Evolutionary conservation across 2,888 invertebrate genomes (phyloP).

Genomic region (Anaspis maculata): DNA sequence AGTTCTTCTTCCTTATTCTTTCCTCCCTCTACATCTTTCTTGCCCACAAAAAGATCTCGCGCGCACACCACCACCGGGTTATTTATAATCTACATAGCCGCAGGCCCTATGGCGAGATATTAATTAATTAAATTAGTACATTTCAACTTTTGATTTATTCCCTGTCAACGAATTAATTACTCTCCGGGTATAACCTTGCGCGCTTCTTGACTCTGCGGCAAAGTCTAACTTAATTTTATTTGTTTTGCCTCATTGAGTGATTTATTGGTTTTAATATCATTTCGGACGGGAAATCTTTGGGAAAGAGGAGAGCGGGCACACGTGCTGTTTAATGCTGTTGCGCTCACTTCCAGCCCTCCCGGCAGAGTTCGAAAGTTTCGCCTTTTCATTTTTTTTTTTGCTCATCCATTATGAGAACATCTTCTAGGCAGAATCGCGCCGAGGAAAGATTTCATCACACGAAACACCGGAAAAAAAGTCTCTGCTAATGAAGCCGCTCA

Average conservation of each 20-base stretch:
- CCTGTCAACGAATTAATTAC: constrained; percentile 26
- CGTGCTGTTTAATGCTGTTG: constrained; percentile 8
- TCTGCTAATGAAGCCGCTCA: too few relatives aligned
- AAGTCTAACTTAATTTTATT: constrained; percentile 21
- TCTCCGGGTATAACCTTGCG: constrained; percentile 17
- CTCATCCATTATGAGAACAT: too few relatives aligned
- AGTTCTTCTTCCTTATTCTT: too few relatives aligned
- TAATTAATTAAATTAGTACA: constrained; percentile 25
- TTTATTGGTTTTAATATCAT: constrained; percentile 16
- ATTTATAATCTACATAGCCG: background rate
- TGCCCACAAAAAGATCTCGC: too few relatives aligned
- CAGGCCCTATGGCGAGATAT: background rate
- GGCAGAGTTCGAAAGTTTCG: too few relatives aligned
- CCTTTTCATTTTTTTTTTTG: too few relatives aligned
- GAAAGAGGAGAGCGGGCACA: constrained; percentile 10
- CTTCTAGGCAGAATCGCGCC: too few relatives aligned
- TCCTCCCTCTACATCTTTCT: too few relatives aligned
- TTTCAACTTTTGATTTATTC: constrained; percentile 28
- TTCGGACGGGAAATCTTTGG: constrained; percentile 4
- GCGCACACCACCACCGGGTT: too few relatives aligned
- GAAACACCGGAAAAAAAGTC: too few relatives aligned
- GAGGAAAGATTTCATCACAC: too few relatives aligned
- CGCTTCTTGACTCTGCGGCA: constrained; percentile 19
- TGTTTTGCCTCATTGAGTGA: constrained; percentile 18
- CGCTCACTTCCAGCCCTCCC: too few relatives aligned